Base-by-base conservation (phyloP, 2,797 vertebrate genomes). In the Mormyrus proboscirostris region DNA sequence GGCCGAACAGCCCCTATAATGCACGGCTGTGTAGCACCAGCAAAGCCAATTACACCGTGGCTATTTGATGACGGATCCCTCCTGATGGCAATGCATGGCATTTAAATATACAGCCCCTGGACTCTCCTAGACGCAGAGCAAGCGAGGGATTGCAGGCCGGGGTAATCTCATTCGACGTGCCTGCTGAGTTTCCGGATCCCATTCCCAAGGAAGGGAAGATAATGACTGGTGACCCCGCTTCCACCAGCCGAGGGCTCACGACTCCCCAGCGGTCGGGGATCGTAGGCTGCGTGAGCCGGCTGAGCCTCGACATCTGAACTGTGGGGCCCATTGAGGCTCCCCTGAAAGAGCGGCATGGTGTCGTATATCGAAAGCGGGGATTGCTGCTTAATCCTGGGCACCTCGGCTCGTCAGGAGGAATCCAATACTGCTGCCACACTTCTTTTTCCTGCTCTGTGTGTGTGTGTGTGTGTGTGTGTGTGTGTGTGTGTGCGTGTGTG, bases 301-400 rank as follows among this genome's bases (percentile, higher is more conserved):
- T 93, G 91, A 95, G 94, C 94, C 93, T 86, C 91, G 92, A 93
- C 95, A 94, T 95, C 95, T 95, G 95, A 96, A 95, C 94, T 94
- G 94, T 94, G 94, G 95, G 95, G 93, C 95, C 88, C 92, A 91
- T 93, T 92, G 94, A 94, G 94, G 91, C 92, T 91, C 93, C 93
- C 94, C 95, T 95, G 95, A 96, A 96, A 95, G 94, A 93, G 94
- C 90, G 91, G 94, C 92, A 94, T 94, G 95, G 95, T 96, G 95
- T 96, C 95, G 95, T 16, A 25, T 95, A 95, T 95, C 93, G 94
- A 96, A 96, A 92, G 94, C 90, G 90, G 22, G 95, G 95, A 95
- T 96, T 95, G 95, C 95, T 95, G 96, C 95, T 95, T 96, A 96
- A 96, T 96, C 95, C 96, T 89, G 87, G 94, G 93, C 95, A 96